These are phyloP conservation scores for sheep (Ovis aries) DNA, from an alignment of 2,113 vertebrate genomes.

Conservation along the genomic window ARS-UI_Ramb_v3.0 NC_056055.1:133796001-133796500, in stretches of 20 bases:
- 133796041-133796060: neutral
- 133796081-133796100: neutral
- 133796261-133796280: neutral
- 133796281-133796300: slow-evolving; percentile 36
- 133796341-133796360: neutral
- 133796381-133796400: neutral
- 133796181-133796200: neutral
- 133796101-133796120: neutral
- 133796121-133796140: neutral
- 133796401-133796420: neutral
- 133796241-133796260: neutral
- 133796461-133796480: slow-evolving; percentile 7
- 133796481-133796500: neutral
- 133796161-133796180: neutral
- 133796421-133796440: neutral
- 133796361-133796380: neutral
- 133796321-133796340: slow-evolving; percentile 37
- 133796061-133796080: neutral
- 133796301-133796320: neutral
- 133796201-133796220: neutral
- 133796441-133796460: neutral
- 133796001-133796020: neutral
- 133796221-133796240: slow-evolving; percentile 18
- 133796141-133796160: slow-evolving; percentile 47
- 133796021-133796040: neutral